These are phyloP conservation scores for Forbesichthys papilliferus DNA, from an alignment of 2,113 vertebrate genomes.

Conservation along the genomic window DNA sequence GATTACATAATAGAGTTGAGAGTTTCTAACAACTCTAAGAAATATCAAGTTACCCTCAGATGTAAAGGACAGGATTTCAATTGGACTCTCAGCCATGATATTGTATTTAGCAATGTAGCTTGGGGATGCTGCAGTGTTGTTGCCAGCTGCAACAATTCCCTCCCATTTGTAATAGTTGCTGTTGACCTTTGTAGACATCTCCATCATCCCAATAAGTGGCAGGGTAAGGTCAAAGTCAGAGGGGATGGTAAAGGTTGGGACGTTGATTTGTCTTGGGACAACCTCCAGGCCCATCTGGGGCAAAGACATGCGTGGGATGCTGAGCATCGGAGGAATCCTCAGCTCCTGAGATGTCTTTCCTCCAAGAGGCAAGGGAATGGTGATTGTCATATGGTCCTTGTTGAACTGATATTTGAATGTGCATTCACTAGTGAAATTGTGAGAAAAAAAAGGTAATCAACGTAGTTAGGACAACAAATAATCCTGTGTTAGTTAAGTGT, in stretches of 20 bases:
- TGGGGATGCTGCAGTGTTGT: conserved; percentile 69
- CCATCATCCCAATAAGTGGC: conserved; percentile 81
- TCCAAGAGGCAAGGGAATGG: conserved; percentile 84
- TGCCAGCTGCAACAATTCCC: conserved; percentile 73
- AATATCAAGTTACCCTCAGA: conserved; percentile 78
- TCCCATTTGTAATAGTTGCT: conserved; percentile 92
- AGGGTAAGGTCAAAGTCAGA: conserved; percentile 74
- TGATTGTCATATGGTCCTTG: conserved; percentile 74
- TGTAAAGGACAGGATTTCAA: conserved; percentile 82
- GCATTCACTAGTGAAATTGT: conserved; percentile 79
- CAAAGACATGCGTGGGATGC: conserved; percentile 73
- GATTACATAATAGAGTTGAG: not conserved
- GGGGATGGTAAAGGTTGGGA: conserved; percentile 84
- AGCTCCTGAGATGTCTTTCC: conserved; percentile 83
- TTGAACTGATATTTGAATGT: conserved; percentile 81
- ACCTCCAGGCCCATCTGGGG: conserved; percentile 76
- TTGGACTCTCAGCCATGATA: conserved; percentile 72
- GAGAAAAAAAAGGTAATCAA: conserved; percentile 17
- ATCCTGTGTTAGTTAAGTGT: not conserved
- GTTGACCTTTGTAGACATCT: conserved; percentile 79
- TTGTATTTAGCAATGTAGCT: conserved; percentile 71
- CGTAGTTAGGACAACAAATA: not conserved
- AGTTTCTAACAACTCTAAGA: not conserved
- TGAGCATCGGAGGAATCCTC: conserved; percentile 67
- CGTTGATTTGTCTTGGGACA: conserved; percentile 67